A percentile compares a stretch with the other conserved stretches of the same genome.
phyloP scores from a whole-genome alignment of 1,140 invertebrate genomes.

The Sitobion miscanthi region DNA sequence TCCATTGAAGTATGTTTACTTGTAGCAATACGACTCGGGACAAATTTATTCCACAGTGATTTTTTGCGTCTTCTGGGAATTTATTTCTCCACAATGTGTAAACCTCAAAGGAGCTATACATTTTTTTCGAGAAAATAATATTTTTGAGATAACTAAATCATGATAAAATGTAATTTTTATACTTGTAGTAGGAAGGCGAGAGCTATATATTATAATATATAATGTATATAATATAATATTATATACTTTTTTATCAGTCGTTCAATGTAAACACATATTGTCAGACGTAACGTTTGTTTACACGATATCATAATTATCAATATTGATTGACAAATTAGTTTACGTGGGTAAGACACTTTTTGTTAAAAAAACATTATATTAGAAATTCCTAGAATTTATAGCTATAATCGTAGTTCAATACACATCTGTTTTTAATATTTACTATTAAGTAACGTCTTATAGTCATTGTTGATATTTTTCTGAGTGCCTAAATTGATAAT shows the following conservation, averaged over 20 bases:
- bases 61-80: neutral
- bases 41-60: constrained; percentile 13
- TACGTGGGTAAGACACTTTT: neutral
- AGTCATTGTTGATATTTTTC: neutral
- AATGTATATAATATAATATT: neutral
- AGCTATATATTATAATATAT: neutral
- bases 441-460: too few relatives aligned
- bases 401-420: neutral
- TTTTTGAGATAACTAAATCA: constrained; percentile 10
- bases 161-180: neutral
- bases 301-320: neutral
- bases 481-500: neutral
- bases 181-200: neutral
- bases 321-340: neutral
- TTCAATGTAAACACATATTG: neutral
- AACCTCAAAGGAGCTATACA: constrained; percentile 11
- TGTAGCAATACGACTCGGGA: neutral
- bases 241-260: neutral
- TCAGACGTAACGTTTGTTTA: neutral
- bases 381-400: too few relatives aligned
- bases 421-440: neutral
- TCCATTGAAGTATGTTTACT: neutral
- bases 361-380: neutral
- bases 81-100: neutral
- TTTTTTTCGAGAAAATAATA: neutral